Evolutionary conservation across 35 echinoderm and acorn worm species (phyloP), one percentile per base, ranked within the genome.

Genomic region (Diadema setosum): DNA sequence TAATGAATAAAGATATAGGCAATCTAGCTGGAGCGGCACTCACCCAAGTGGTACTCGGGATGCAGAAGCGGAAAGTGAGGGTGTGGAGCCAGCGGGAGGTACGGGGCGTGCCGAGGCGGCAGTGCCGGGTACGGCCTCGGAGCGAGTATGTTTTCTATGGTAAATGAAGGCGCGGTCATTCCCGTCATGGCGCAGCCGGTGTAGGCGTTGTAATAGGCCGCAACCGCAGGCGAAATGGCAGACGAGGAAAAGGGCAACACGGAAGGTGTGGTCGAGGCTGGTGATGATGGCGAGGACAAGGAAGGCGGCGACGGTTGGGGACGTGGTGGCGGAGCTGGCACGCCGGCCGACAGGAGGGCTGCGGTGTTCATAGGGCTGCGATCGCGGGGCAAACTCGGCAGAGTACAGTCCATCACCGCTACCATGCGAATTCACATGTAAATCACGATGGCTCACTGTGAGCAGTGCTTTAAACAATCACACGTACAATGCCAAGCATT

Each of bases 31-130:
- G n/a, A 52, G n/a, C 6, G 20, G 6, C 18, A 78, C 73, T 78
- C n/a, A 78, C 73, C 73, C 24, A 78, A 44, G 36, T 78, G 73
- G 44, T 78, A 78, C 40, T 78, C 73, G 14, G 73, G 73, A 44
- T 78, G 73, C 6, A 78, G 73, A 26, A 78, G 73, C 12, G 73
- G 73, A 36, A 78, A 78, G 40, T 78, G 73, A 0, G 73, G 73
- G 30, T 78, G 73, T 9, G 73, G 73, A 3, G 73, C 35, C 2
- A 78, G 73, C 35, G 73, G 73, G 24, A 78, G 73, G 30, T 78
- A 78, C 17, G 73, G 73, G 24, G 73, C 73, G n/a, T 78, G 73
- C 30, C 73, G 39, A 15, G 73, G 73, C 5, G 73, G 73, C 20
- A 78, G 8, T 16, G 73, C 73, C 73, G 73, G 73, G 40, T 78